Evolutionary conservation across 2,113 vertebrate species (phyloP).

Genomic region (Clarias batrachus): DNA sequence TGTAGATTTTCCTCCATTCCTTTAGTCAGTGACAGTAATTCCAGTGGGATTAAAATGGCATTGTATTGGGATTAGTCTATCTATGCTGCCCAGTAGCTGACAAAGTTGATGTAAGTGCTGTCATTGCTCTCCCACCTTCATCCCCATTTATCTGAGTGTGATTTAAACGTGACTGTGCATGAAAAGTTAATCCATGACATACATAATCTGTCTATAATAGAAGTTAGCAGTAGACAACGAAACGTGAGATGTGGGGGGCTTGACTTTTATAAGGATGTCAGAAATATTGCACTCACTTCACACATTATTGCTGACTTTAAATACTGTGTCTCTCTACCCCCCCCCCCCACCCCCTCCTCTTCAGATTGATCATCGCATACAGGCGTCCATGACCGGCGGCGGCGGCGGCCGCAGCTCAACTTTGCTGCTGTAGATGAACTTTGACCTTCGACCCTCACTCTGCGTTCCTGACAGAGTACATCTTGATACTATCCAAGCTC

Average conservation of each 20-base stretch:
- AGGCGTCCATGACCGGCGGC: slow-evolving; percentile 20
- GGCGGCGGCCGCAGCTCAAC: slow-evolving; percentile 12
- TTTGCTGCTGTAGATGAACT: slow-evolving; percentile 50
- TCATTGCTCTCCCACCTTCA: not conserved
- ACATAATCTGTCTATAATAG: not conserved
- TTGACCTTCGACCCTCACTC: slow-evolving; percentile 36
- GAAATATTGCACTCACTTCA: not conserved
- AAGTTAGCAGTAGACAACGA: not conserved
- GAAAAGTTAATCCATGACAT: slow-evolving; percentile 37
- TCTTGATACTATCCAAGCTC: slow-evolving; percentile 20
- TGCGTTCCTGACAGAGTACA: slow-evolving; percentile 16
- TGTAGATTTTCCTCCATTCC: slow-evolving; percentile 31
- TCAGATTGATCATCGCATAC: slow-evolving; percentile 32
- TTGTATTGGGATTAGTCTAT: slow-evolving; percentile 45
- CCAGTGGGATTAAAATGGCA: slow-evolving; percentile 42
- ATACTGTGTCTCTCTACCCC: not conserved
- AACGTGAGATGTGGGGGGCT: not conserved
- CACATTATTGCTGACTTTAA: slow-evolving; percentile 1
- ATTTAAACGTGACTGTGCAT: slow-evolving; percentile 44
- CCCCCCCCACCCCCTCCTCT: not conserved
- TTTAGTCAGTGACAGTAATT: slow-evolving; percentile 42
- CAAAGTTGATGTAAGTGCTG: not conserved
- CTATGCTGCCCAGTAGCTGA: slow-evolving; percentile 13
- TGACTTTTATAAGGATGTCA: not conserved
- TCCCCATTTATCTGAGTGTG: slow-evolving; percentile 1